Base-by-base conservation (phyloP, 2,113 vertebrate genomes). In the Ammodytes marinus region DNA sequence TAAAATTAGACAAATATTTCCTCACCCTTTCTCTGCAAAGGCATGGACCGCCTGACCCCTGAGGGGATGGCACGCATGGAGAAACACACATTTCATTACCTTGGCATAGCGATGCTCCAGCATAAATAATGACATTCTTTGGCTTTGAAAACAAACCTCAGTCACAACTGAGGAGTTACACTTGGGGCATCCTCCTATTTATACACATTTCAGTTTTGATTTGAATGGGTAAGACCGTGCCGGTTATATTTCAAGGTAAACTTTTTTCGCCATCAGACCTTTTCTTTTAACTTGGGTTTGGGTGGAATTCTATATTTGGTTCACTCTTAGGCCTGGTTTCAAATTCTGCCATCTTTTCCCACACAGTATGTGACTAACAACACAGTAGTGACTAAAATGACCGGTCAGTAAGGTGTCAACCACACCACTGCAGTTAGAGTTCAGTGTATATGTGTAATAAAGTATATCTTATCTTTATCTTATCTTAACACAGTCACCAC, bases 1-100 rank as follows among this genome's bases (percentile, higher is more conserved):
- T 93, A 92, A 92, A 93, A 91, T 93, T 90, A 94, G 91, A 91
- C 86, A 91, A 88, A 92, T 86, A 94, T 91, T 85, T 81, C 76
- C 77, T 78, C 89, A 50, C 84, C 77, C 79, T 84, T 65, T 39
- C 81, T 82, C 59, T 76, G 69, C 66, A 52, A 89, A 85, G 83
- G 74, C 69, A 71, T 68, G 65, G 76, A 89, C 92, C 8, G 67
- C 72, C 80, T 91, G 88, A 92, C 87, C 86, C 72, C 77, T 80
- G 69, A 39, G 49, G 15, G 27, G 74, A 71, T 67, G 79, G 39
- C 76, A 63, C 39, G 68, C 43, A 57, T 9, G 42, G 35, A 19
- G 12, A 17, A 13, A 63, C 46, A 47, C 27, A 67, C 15, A 3
- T 27, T 58, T 65, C 42, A 42, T 82, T 50, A n/a, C 40, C 27